Conservation (phyloP, 2,888 invertebrate species). For the Nasonovia ribisnigri region DNA sequence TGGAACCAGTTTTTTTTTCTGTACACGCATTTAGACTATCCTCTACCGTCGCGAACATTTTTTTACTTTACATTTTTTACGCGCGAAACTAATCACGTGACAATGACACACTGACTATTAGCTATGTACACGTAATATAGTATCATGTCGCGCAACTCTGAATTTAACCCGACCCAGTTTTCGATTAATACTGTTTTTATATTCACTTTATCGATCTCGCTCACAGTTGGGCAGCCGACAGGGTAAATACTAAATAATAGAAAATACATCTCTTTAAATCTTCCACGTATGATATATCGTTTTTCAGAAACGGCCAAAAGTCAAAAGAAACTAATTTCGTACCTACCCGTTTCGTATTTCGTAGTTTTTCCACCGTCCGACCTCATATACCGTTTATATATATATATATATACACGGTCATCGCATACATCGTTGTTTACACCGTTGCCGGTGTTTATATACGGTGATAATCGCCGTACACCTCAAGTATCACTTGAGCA, state of each 20-base stretch:
- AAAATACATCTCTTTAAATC: background rate
- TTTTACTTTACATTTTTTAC: background rate
- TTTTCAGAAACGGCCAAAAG: background rate
- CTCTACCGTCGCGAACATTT: background rate
- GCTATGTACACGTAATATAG: background rate
- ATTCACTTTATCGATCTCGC: background rate
- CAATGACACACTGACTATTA: constrained; percentile 39
- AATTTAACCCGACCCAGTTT: background rate
- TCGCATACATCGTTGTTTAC: no score
- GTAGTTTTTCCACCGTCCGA: background rate
- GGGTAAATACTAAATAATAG: background rate
- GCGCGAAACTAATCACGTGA: constrained; percentile 28
- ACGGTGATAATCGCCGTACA: background rate
- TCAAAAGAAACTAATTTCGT: background rate
- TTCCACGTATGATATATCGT: background rate
- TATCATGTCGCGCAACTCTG: background rate
- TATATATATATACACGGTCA: no score
- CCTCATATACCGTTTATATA: no score
- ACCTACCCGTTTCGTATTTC: background rate
- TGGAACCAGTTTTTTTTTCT: background rate
- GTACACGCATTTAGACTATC: background rate
- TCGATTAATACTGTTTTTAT: background rate
- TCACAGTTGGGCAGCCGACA: background rate
- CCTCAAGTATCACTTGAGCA: background rate
- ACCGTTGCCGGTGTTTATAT: background rate